Conservation (phyloP, 2,113 vertebrate species). For the Labrus mixtus region DNA sequence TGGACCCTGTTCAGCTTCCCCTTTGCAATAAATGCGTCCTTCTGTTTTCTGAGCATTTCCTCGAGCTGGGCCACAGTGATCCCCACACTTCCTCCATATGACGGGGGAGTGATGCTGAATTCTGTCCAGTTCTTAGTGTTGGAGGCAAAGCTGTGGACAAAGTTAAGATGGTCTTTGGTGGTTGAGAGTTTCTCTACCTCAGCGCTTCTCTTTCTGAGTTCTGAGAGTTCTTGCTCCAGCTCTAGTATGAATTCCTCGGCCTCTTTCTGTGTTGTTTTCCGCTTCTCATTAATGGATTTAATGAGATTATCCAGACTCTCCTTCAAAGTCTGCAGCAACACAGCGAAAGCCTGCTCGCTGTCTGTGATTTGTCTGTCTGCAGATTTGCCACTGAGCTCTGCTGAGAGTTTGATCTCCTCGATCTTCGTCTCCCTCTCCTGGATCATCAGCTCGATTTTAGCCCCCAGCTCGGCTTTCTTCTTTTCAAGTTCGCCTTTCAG, state of each 20-base stretch:
- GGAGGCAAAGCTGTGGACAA: background rate
- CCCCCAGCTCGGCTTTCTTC: slow-evolving; percentile 14
- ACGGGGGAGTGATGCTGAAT: background rate
- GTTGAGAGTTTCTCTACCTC: slow-evolving; percentile 8
- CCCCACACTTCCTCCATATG: slow-evolving; percentile 11
- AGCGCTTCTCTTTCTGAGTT: slow-evolving; percentile 9
- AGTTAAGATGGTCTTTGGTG: background rate
- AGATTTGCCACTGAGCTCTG: slow-evolving; percentile 33
- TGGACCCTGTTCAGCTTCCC: slow-evolving; percentile 30
- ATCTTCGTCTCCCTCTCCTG: slow-evolving; percentile 45
- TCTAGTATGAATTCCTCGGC: slow-evolving; percentile 9
- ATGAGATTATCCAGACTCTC: slow-evolving; percentile 2
- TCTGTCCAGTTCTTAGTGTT: slow-evolving; percentile 13
- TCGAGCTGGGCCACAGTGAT: slow-evolving; percentile 12
- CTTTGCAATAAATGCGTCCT: background rate
- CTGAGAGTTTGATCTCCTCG: slow-evolving; percentile 24
- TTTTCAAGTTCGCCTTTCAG: background rate
- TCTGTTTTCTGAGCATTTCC: background rate
- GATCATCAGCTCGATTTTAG: slow-evolving; percentile 27
- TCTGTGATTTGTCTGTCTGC: slow-evolving; percentile 30
- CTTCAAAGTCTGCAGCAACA: slow-evolving; percentile 7
- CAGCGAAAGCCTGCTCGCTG: background rate
- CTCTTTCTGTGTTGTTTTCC: background rate
- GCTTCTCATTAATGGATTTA: slow-evolving; percentile 5
- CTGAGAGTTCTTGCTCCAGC: slow-evolving; percentile 48